Evolutionary conservation across 2,888 invertebrate genomes (phyloP), one percentile per base, ranked within the genome.

Genomic region (Mythimna vitellina): DNA sequence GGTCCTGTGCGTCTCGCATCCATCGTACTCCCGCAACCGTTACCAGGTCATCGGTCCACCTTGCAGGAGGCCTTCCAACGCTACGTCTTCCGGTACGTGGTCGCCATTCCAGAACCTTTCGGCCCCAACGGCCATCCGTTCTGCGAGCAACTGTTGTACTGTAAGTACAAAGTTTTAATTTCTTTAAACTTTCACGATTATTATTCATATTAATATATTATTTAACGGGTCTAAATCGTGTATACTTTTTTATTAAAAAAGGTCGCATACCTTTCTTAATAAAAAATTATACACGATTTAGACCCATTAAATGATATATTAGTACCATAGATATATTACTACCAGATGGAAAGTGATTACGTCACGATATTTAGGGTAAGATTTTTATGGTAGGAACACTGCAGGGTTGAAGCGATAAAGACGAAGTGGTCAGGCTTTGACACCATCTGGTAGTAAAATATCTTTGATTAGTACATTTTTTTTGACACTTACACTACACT

Each of bases 341-440:
- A 53, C 80, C 76, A 81, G 61, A 76, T 73, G 65, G 53, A 53
- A 22, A 53, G 51, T 29, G 56, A 56, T 56, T 54, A 54, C 54
- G 54, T 54, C 54, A 54, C 54, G 17, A 54, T 54, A 54, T 54
- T 54, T 54, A 54, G 53, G 53, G 29, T 57, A 29, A 57, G 56
- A 57, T 57, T 57, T 57, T 57, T 57, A 57, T 57, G 56, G 56
- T 57, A 57, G 56, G 56, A 57, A 57, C 56, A 57, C 56, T 57
- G 29, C 56, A 57, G 56, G 56, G 56, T 57, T 57, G 29, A 57
- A 57, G 56, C 56, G 56, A 57, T 57, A 57, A 57, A 57, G 56
- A 57, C 56, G 56, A 57, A 57, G 56, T 57, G 56, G 56, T 54
- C 54, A 54, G 25, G 54, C 25, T 54, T 54, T 54, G 54, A 54